A percentile compares a stretch with the other conserved stretches of the same genome.
Evolutionary conservation across 2,797 vertebrate genomes (phyloP).

Genomic region (Malacoraja senta): DNA sequence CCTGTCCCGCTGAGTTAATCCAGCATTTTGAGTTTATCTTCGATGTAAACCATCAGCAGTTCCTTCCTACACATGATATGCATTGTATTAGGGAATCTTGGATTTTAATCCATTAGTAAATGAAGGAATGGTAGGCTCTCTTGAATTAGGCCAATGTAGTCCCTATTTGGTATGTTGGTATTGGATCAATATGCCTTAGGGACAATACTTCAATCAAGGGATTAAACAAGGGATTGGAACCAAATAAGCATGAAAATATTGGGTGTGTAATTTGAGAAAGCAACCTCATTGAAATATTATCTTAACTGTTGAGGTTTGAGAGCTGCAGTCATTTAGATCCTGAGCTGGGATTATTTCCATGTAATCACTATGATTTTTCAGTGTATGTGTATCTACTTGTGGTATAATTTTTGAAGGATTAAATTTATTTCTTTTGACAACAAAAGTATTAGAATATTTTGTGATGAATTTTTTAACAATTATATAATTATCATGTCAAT

Average conservation of each 20-base stretch:
- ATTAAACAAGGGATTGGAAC: background rate
- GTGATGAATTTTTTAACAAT: background rate
- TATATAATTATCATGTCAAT: background rate
- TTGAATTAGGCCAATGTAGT: background rate
- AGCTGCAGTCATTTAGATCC: background rate
- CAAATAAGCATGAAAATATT: background rate
- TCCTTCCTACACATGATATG: too few relatives aligned
- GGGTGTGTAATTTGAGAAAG: background rate
- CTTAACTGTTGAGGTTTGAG: background rate
- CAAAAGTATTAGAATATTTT: background rate
- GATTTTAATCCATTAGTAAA: background rate
- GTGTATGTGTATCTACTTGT: background rate
- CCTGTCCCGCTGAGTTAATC: too few relatives aligned
- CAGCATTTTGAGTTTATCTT: too few relatives aligned
- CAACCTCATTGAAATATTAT: background rate
- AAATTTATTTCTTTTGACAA: background rate
- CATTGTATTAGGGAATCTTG: background rate
- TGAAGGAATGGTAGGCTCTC: background rate
- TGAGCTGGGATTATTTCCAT: background rate
- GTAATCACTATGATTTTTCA: background rate
- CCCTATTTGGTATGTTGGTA: background rate
- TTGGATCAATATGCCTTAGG: background rate
- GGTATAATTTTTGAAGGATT: background rate
- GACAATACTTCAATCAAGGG: background rate
- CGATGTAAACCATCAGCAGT: too few relatives aligned